phyloP scores from a whole-genome alignment of 2,113 vertebrate species.

The Hippocampus abdominalis region DNA sequence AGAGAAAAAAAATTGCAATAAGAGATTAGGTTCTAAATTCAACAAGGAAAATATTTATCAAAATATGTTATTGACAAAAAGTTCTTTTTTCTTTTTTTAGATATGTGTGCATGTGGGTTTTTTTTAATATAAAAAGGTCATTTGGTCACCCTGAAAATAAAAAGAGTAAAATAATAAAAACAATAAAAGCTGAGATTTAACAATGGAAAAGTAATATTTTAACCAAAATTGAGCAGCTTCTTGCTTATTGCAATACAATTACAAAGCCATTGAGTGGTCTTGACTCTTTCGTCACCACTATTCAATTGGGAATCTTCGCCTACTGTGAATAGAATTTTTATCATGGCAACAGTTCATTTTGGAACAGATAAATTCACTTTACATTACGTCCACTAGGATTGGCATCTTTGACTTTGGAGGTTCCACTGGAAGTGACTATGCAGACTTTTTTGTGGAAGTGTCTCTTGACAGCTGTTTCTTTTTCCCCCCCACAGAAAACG shows the following conservation, averaged over 20 bases:
- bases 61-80: too few species aligned
- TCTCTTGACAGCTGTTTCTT: neutral
- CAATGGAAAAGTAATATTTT: too few species aligned
- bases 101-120: too few species aligned
- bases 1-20: too few species aligned
- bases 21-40: too few species aligned
- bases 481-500: conserved; percentile 74
- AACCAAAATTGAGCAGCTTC: neutral
- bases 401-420: neutral
- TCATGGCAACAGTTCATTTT: neutral
- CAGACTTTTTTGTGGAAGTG: neutral
- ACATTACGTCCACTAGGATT: neutral
- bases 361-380: neutral
- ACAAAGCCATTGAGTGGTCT: neutral
- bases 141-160: too few species aligned
- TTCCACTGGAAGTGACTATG: neutral
- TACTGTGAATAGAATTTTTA: neutral
- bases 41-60: too few species aligned
- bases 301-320: neutral
- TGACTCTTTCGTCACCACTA: too few species aligned
- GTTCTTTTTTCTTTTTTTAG: too few species aligned
- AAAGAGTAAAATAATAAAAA: too few species aligned
- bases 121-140: too few species aligned
- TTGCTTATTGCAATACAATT: neutral
- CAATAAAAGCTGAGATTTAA: too few species aligned